phyloP scores from a whole-genome alignment of 2,888 invertebrate genomes.

The Heliconius hortense region DNA sequence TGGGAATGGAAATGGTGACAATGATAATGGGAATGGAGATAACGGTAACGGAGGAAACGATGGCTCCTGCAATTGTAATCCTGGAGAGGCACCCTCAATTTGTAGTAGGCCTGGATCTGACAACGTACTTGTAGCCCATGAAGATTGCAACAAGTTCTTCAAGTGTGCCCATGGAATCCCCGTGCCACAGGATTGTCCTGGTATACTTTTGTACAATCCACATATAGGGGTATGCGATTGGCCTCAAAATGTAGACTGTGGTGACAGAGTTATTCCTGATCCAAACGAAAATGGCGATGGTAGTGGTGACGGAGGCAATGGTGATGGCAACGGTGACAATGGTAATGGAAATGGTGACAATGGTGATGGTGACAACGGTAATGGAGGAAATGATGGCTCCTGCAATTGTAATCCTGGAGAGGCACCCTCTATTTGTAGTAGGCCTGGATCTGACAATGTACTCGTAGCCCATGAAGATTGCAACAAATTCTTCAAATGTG shows the following conservation, averaged over 20 bases:
- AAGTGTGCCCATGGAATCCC: too few relatives aligned
- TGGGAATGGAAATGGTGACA: constrained; percentile 5
- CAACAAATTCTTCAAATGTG: constrained; percentile 55
- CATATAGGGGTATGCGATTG: constrained; percentile 51
- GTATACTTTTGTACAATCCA: constrained; percentile 51
- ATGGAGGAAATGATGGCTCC: constrained; percentile 42
- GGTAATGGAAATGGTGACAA: constrained; percentile 19
- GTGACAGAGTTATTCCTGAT: constrained; percentile 42
- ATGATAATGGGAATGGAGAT: constrained; percentile 9
- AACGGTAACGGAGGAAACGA: constrained; percentile 34
- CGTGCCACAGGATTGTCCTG: too few relatives aligned
- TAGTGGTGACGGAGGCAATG: constrained; percentile 12
- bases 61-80: constrained; percentile 47
- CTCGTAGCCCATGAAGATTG: constrained; percentile 48
- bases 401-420: constrained; percentile 47
- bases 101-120: constrained; percentile 47
- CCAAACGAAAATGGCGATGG: constrained; percentile 30
- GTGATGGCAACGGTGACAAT: constrained; percentile 31
- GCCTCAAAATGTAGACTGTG: constrained; percentile 50
- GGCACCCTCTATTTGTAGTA: too few relatives aligned
- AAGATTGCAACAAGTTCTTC: constrained; percentile 55
- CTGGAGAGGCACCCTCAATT: too few relatives aligned
- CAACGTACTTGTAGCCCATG: constrained; percentile 41
- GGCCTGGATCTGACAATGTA: constrained; percentile 45
- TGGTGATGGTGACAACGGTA: constrained; percentile 5